A percentile compares a stretch with the other conserved stretches of the same genome.
Conservation (phyloP, 2,797 vertebrate genomes). For the Tokudaia tokunoshimensis region DNA sequence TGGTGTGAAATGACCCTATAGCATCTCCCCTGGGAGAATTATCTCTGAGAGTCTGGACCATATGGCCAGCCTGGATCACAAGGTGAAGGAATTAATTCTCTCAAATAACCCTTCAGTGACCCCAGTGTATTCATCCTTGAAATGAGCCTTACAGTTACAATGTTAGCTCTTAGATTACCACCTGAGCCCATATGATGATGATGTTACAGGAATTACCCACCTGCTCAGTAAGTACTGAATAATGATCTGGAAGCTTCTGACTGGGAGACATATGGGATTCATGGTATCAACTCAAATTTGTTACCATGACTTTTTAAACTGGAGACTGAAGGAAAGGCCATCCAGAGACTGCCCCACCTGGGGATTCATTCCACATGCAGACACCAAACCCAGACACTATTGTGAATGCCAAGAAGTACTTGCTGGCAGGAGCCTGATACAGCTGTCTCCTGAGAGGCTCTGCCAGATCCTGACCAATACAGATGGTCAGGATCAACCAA, state of each 20-base stretch:
- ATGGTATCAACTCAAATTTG: neutral
- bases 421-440: no score
- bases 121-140: neutral
- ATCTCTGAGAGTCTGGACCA: neutral
- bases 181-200: constrained; percentile 6
- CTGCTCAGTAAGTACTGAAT: constrained; percentile 38
- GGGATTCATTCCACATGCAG: no score
- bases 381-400: no score
- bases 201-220: neutral
- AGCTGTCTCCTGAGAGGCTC: no score
- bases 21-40: neutral
- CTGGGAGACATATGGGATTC: constrained; percentile 45
- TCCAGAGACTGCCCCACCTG: no score
- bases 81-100: constrained; percentile 39
- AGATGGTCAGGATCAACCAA: no score
- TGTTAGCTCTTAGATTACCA: constrained; percentile 11
- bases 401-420: no score
- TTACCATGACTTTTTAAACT: neutral
- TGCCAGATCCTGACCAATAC: no score
- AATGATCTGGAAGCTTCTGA: constrained; percentile 49
- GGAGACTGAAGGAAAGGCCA: no score
- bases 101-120: neutral
- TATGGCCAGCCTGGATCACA: neutral
- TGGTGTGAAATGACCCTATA: neutral
- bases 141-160: neutral